These are phyloP conservation scores for Drosophila borborema DNA, from an alignment of 2,888 invertebrate genomes.

Conservation along the genomic window DNA sequence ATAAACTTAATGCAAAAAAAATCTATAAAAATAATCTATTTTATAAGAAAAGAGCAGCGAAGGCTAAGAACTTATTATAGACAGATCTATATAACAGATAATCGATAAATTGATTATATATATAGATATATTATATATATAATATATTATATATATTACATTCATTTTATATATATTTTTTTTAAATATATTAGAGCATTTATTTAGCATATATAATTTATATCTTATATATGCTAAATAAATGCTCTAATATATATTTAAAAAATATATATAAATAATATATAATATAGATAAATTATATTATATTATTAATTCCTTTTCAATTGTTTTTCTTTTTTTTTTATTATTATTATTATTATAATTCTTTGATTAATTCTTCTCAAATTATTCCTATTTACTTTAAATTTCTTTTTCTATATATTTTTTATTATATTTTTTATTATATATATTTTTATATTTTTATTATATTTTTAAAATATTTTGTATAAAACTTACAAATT, in stretches of 20 bases:
- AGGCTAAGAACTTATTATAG: neutral
- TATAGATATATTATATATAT: neutral
- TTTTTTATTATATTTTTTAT: neutral
- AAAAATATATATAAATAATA: too few species aligned
- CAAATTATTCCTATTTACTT: neutral
- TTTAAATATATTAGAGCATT: too few species aligned
- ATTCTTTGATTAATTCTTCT: neutral
- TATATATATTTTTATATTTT: neutral
- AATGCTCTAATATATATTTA: too few species aligned
- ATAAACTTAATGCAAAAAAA: neutral
- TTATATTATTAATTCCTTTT: too few species aligned
- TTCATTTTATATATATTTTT: too few species aligned
- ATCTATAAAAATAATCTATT: neutral
- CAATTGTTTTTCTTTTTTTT: too few species aligned
- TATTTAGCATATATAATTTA: too few species aligned
- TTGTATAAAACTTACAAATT: neutral
- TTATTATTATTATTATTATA: too few species aligned
- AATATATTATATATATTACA: too few species aligned
- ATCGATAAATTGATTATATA: neutral
- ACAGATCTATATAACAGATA: neutral
- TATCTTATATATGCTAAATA: too few species aligned
- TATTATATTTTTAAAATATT: neutral
- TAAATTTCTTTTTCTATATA: neutral
- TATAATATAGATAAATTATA: too few species aligned
- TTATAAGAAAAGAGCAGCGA: neutral